Conservation (phyloP, 2,113 vertebrate species). For the Xenopus tropicalis region DNA sequence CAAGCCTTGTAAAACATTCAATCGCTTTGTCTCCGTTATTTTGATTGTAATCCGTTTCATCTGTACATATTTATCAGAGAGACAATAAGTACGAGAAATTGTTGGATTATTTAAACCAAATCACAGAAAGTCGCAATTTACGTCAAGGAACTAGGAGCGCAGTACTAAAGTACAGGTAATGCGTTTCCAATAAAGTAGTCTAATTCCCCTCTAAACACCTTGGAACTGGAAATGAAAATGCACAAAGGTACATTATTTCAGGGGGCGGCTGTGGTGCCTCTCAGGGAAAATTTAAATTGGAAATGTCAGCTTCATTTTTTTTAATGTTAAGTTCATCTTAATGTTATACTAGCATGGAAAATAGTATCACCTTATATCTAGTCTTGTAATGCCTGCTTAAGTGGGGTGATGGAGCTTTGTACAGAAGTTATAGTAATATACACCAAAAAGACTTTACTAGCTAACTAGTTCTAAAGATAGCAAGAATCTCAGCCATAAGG, state of each 20-base stretch:
- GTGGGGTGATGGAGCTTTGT: no score
- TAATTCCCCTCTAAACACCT: slow-evolving; percentile 17
- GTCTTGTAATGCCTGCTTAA: no score
- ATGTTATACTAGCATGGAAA: no score
- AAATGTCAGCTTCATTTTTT: no score
- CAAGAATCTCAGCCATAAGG: no score
- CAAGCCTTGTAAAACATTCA: background rate
- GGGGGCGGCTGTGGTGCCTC: no score
- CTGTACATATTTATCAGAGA: slow-evolving; percentile 7
- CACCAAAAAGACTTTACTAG: no score
- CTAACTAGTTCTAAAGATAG: no score
- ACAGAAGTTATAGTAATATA: no score
- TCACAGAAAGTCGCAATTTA: slow-evolving; percentile 8
- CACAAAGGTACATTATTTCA: background rate
- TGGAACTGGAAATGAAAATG: background rate
- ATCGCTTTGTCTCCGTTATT: slow-evolving; percentile 19
- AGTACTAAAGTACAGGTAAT: slow-evolving; percentile 8
- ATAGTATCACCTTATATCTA: no score
- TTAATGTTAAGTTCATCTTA: no score
- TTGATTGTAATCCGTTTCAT: slow-evolving; percentile 14
- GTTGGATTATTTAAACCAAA: slow-evolving; percentile 25
- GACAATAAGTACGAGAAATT: background rate
- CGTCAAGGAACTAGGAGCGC: background rate
- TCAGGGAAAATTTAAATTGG: no score
- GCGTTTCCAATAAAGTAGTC: slow-evolving; percentile 12